Conservation (phyloP, 2,888 invertebrate genomes). For the Sarcophaga variegata region DNA sequence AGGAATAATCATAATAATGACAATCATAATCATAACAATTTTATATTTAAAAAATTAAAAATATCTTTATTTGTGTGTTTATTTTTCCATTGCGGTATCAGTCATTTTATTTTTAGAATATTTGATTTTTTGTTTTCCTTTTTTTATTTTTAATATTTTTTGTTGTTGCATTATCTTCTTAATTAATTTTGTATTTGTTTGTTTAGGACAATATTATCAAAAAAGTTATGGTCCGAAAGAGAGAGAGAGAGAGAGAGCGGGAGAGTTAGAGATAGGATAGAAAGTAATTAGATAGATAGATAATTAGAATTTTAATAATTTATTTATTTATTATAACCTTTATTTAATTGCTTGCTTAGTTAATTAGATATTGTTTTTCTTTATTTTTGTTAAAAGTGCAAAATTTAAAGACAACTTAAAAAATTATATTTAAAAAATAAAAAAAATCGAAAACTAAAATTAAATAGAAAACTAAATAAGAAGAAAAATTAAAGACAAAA, state of each 20-base stretch:
- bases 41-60: conserved; percentile 40
- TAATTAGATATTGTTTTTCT: background rate
- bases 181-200: conserved; percentile 44
- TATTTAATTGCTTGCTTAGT: conserved; percentile 23
- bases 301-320: conserved; percentile 39
- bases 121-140: conserved; percentile 59
- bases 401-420: conserved; percentile 24
- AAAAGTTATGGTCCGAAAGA: conserved; percentile 66
- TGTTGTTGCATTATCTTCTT: background rate
- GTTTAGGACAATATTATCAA: conserved; percentile 59
- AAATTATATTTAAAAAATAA: conserved; percentile 22
- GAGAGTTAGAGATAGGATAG: background rate
- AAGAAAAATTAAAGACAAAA: conserved; percentile 59
- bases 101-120: conserved; percentile 68
- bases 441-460: background rate
- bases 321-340: conserved; percentile 27
- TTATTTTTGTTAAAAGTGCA: conserved; percentile 30
- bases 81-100: conserved; percentile 54
- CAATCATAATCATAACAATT: background rate
- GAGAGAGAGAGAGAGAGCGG: conserved; percentile 44
- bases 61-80: conserved; percentile 32
- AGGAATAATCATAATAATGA: background rate
- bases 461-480: background rate
- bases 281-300: background rate
- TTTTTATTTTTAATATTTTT: conserved; percentile 11